Evolutionary conservation across 2,888 invertebrate species (phyloP), one percentile per base, ranked within the genome.

Genomic region (Trissonchulus latispiculum): DNA sequence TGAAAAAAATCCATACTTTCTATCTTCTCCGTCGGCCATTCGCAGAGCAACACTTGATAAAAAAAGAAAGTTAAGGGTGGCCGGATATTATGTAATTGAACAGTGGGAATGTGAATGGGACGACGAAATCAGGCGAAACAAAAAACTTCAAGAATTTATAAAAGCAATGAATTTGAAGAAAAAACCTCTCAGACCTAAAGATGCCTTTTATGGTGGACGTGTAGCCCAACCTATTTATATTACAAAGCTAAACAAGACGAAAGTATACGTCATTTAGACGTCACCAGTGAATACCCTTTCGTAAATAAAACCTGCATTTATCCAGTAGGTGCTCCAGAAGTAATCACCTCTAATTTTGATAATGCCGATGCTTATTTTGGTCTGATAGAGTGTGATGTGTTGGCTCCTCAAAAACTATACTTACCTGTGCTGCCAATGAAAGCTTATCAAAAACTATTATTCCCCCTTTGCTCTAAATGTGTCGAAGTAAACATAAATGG

Each of bases 161-260:
- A 48, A 8, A 15, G 64, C 8, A 8, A 64, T 31, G 64, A 33
- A 64, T 29, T 48, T 48, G 48, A 8, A 48, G 8, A 8, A 48
- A 48, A 23, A 48, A 48, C 48, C 48, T 15, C 23, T 48, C 8
- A 48, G 23, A 48, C 48, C 48, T 15, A 48, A 48, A 23, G 48
- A 48, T 48, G 77, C 77, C n/a, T 80, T 81, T 70, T 79, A 72
- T 75, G 80, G 80, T 1, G 80, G 80, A 0, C 28, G 80, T n/a
- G 79, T 0, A 78, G 79, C 68, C 77, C 78, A 1, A 74, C 78
- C 73, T 73, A 78, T 31, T 36, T 81, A 2, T 77, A 77, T 48
- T 71, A 77, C 59, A 76, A 78, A 62, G 75, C 72, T 0, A 28
- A 72, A 1, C 74, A 32, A 0, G 73, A 73, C 18, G 78, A 79